Conservation (phyloP, 2,113 vertebrate species). For the Callithrix jacchus region DNA sequence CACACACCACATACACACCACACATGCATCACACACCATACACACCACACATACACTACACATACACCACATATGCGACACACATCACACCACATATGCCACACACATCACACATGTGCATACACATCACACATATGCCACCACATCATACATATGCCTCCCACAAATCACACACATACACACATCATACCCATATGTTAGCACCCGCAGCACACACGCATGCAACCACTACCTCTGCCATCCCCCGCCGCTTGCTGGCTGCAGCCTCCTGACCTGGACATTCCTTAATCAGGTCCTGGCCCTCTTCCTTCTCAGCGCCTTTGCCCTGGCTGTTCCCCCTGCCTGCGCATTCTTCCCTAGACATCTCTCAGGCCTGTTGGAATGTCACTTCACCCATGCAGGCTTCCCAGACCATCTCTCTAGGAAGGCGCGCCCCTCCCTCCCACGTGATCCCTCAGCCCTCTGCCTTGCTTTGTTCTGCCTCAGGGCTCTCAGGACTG, state of each 20-base stretch:
- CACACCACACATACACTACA: background rate
- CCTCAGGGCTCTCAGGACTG: background rate
- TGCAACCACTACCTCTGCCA: accelerated
- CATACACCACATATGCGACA: background rate
- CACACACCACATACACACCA: background rate
- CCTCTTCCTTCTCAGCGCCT: background rate
- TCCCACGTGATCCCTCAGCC: accelerated
- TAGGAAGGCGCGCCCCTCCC: accelerated
- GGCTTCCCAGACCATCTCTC: background rate
- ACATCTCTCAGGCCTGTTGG: background rate
- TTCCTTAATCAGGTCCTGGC: background rate
- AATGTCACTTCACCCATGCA: background rate
- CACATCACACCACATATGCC: too few species aligned
- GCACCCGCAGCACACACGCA: background rate
- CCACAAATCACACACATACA: background rate
- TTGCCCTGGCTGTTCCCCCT: background rate
- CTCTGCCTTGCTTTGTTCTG: background rate
- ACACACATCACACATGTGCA: background rate
- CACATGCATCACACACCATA: too few species aligned
- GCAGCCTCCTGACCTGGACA: background rate
- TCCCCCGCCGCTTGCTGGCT: background rate
- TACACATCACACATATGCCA: background rate
- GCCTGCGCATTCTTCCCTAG: background rate
- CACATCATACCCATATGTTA: background rate
- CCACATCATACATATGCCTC: background rate